A percentile compares a stretch with the other conserved stretches of the same genome.
These are phyloP conservation scores for Turritopsis dohrnii DNA, from an alignment of 30 jellyfish, hydroid and myxozoan genomes.

Conservation along the genomic window DNA sequence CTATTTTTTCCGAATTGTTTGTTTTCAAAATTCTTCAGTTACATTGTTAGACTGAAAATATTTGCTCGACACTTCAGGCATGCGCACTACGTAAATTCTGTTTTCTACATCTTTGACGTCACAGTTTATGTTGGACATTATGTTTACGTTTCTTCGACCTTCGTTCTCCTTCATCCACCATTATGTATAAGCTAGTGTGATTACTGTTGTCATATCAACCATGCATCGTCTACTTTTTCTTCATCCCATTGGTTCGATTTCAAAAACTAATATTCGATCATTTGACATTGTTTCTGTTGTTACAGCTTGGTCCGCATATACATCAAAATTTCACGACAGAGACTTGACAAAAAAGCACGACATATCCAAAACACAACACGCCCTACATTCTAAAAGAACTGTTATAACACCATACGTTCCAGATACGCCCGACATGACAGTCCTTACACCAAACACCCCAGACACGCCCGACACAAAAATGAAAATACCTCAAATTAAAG, in stretches of 20 bases:
- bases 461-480: constrained; percentile 13
- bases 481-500: background rate
- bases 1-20: background rate
- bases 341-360: background rate
- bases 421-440: constrained; percentile 11
- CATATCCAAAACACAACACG: background rate
- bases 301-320: constrained; percentile 1
- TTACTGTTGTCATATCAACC: background rate
- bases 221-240: background rate
- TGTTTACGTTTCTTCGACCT: background rate
- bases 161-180: background rate
- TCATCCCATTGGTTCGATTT: background rate
- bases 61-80: too few species aligned
- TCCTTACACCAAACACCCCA: constrained; percentile 9
- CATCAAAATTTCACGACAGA: constrained; percentile 14
- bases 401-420: constrained; percentile 15
- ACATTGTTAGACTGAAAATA: too few species aligned
- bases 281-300: background rate
- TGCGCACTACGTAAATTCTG: too few species aligned
- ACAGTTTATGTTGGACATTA: too few species aligned
- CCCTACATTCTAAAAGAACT: background rate
- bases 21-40: too few species aligned
- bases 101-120: too few species aligned
- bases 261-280: background rate
- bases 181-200: background rate